Conservation (phyloP, 37 sponge, comb jelly and placozoan genomes). For the Crambe crambe region DNA sequence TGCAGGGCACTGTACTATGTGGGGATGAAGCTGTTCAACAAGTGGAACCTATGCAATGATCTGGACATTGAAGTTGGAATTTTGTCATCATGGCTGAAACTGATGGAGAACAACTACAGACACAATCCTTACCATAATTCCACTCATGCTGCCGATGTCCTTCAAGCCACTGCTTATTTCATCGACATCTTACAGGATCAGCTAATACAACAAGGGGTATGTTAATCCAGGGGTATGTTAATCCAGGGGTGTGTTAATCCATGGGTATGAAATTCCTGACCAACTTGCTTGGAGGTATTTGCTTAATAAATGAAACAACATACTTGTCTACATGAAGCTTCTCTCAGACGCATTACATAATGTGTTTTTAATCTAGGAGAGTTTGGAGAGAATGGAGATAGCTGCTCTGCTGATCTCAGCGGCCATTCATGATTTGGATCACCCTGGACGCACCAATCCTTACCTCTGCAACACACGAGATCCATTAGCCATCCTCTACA, state of each 20-base stretch:
- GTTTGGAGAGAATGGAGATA: conserved; percentile 63
- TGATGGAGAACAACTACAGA: conserved; percentile 79
- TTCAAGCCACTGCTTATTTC: conserved; percentile 81
- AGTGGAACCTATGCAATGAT: conserved; percentile 43
- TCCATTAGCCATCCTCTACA: conserved; percentile 80
- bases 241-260: conserved; percentile 21
- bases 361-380: conserved; percentile 67
- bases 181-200: conserved; percentile 56
- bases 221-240: conserved; percentile 14
- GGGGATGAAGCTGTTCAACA: conserved; percentile 69
- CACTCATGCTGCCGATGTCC: conserved; percentile 95
- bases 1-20: conserved; percentile 78
- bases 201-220: conserved; percentile 20
- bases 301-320: no score
- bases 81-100: conserved; percentile 59
- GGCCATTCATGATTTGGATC: conserved; percentile 85
- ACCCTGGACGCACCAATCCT: conserved; percentile 84
- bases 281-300: no score
- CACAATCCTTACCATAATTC: conserved; percentile 89
- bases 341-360: no score
- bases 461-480: conserved; percentile 69
- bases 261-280: conserved; percentile 2
- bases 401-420: conserved; percentile 73
- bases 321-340: no score
- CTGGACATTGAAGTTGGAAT: conserved; percentile 48